These are phyloP conservation scores for Lepilemur septentrionalis DNA, from an alignment of 2,797 vertebrate species.

Conservation along the genomic window DNA sequence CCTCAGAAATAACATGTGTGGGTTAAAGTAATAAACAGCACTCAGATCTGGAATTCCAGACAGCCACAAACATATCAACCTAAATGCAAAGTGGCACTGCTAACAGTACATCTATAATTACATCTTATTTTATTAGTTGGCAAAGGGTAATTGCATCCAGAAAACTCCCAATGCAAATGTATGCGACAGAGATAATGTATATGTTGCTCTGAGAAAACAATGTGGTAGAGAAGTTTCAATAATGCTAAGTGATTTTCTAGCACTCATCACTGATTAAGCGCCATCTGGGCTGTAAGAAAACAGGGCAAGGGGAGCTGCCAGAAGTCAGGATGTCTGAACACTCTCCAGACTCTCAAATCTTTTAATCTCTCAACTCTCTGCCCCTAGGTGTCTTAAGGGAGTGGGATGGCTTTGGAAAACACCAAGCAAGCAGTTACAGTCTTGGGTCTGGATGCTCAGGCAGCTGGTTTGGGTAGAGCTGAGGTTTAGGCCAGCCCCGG, in stretches of 20 bases:
- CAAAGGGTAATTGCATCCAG: constrained; percentile 81
- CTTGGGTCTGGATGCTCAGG: neutral
- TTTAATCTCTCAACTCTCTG: constrained; percentile 14
- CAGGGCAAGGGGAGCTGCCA: constrained; percentile 52
- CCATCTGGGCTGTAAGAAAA: constrained; percentile 64
- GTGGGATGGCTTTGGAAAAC: neutral
- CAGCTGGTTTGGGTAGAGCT: neutral
- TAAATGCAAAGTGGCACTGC: constrained; percentile 75
- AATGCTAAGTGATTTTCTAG: constrained; percentile 70
- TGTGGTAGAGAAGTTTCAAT: constrained; percentile 50
- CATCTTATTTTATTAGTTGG: constrained; percentile 80
- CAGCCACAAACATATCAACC: constrained; percentile 65
- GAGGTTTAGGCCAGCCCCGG: neutral
- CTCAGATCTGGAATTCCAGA: constrained; percentile 69
- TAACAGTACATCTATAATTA: constrained; percentile 79
- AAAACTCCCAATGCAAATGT: constrained; percentile 68
- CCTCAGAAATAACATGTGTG: constrained; percentile 48
- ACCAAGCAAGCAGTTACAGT: neutral
- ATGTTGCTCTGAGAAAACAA: neutral
- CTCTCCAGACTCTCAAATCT: neutral
- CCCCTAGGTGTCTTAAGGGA: constrained; percentile 46
- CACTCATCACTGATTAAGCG: constrained; percentile 63
- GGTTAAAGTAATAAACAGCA: constrained; percentile 41
- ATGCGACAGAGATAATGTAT: constrained; percentile 22
- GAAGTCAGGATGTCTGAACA: neutral